A percentile compares a stretch with the other conserved stretches of the same genome.
These are phyloP conservation scores for Nasonia longicornis DNA, from an alignment of 1,140 invertebrate species.

Conservation along the genomic window DNA sequence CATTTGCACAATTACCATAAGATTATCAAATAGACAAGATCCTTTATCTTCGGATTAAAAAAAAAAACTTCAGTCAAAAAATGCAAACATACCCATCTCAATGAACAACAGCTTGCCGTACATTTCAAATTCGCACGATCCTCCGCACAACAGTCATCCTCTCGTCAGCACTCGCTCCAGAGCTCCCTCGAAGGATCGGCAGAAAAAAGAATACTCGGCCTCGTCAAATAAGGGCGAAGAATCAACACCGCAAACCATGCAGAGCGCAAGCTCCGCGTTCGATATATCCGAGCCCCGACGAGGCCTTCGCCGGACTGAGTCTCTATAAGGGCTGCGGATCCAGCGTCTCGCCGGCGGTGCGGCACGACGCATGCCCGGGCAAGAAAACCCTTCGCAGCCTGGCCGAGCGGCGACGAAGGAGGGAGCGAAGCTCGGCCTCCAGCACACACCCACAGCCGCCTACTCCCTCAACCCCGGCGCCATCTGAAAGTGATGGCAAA, in stretches of 20 bases:
- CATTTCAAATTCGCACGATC: neutral
- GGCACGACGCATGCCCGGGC: neutral
- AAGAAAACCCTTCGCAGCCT: conserved; percentile 6
- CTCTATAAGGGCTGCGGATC: neutral
- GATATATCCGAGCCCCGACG: conserved; percentile 23
- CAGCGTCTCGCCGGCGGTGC: neutral
- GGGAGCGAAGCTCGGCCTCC: conserved; percentile 51
- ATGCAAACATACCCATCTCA: neutral
- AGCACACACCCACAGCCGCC: conserved; percentile 56
- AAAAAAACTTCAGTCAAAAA: neutral
- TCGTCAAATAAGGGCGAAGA: neutral
- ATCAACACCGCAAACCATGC: neutral
- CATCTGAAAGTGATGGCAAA: conserved; percentile 68
- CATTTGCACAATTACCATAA: too few relatives aligned
- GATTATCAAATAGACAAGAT: too few relatives aligned
- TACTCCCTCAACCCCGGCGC: conserved; percentile 47
- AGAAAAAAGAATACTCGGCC: neutral
- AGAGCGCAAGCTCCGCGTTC: neutral
- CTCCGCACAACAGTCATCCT: neutral
- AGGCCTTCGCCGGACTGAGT: conserved; percentile 43
- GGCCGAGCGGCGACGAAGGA: conserved; percentile 5
- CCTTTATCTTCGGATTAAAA: too few relatives aligned
- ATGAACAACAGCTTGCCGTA: neutral
- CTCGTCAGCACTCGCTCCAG: neutral
- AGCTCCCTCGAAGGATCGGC: neutral